Percentiles rank a stretch among this genome's conserved stretches.
phyloP scores from a whole-genome alignment of 2,888 invertebrate genomes.

The Dryomyza anilis region DNA sequence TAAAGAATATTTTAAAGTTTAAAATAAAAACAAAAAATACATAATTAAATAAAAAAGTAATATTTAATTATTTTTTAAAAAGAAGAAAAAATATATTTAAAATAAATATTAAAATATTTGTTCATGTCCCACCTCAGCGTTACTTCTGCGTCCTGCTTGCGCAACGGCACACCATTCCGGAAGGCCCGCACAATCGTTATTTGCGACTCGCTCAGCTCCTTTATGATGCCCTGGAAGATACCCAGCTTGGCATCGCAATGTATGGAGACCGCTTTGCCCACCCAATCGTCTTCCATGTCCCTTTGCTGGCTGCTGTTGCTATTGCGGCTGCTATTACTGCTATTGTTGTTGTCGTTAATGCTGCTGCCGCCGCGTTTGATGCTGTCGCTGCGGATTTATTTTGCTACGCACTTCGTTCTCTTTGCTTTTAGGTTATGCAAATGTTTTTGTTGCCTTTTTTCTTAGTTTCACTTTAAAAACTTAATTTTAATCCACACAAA shows the following conservation, averaged over 20 bases:
- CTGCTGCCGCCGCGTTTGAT: no score
- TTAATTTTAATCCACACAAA: not conserved
- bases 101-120: not conserved
- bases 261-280: constrained; percentile 83
- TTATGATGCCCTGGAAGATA: constrained; percentile 78
- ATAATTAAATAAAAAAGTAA: no score
- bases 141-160: constrained; percentile 66
- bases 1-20: no score
- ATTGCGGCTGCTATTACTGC: no score
- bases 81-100: no score
- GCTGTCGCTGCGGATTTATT: no score
- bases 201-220: constrained; percentile 71
- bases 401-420: no score
- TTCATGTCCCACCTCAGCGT: constrained; percentile 65
- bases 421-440: no score
- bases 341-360: no score
- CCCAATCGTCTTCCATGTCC: constrained; percentile 56
- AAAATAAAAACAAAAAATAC: no score
- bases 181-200: constrained; percentile 81
- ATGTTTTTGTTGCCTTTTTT: not conserved
- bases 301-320: no score
- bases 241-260: constrained; percentile 79
- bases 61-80: no score
- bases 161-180: constrained; percentile 72
- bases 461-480: not conserved